Percentiles rank a stretch among this genome's conserved stretches.
These are phyloP conservation scores for Campoletis raptor DNA, from an alignment of 2,888 invertebrate species.

Conservation along the genomic window DNA sequence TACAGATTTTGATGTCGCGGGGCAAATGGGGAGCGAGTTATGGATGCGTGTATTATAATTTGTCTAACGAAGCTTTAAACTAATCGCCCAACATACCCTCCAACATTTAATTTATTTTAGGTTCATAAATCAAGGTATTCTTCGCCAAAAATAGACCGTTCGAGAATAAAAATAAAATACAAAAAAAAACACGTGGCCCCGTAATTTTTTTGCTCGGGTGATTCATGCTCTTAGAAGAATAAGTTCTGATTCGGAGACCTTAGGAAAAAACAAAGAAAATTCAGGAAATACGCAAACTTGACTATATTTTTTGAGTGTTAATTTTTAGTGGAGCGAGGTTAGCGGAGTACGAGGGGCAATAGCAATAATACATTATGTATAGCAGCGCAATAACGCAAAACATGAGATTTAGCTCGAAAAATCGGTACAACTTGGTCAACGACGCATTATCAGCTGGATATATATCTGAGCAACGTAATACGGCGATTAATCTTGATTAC, in stretches of 20 bases:
- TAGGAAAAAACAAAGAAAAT: too few species aligned
- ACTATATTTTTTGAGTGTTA: too few species aligned
- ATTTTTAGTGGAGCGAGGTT: too few species aligned
- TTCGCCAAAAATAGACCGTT: neutral
- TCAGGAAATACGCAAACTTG: too few species aligned
- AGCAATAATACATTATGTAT: too few species aligned
- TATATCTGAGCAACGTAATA: constrained; percentile 24
- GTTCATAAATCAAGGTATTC: neutral
- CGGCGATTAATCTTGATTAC: constrained; percentile 59
- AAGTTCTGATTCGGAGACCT: too few species aligned
- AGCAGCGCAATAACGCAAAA: neutral
- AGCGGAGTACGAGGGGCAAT: too few species aligned
- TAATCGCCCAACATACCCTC: neutral
- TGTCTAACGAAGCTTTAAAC: constrained; percentile 13
- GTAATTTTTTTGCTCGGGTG: constrained; percentile 16
- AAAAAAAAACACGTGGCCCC: neutral
- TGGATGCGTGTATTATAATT: neutral
- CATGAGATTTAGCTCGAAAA: constrained; percentile 11
- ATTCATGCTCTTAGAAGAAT: too few species aligned
- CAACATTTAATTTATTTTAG: neutral
- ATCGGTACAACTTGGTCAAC: constrained; percentile 3
- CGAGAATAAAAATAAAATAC: neutral
- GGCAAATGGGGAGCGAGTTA: neutral
- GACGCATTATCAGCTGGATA: constrained; percentile 13
- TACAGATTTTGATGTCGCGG: constrained; percentile 14